Evolutionary conservation across 1,140 invertebrate genomes (phyloP), one percentile per base, ranked within the genome.

Genomic region (Hylaeus volcanicus): DNA sequence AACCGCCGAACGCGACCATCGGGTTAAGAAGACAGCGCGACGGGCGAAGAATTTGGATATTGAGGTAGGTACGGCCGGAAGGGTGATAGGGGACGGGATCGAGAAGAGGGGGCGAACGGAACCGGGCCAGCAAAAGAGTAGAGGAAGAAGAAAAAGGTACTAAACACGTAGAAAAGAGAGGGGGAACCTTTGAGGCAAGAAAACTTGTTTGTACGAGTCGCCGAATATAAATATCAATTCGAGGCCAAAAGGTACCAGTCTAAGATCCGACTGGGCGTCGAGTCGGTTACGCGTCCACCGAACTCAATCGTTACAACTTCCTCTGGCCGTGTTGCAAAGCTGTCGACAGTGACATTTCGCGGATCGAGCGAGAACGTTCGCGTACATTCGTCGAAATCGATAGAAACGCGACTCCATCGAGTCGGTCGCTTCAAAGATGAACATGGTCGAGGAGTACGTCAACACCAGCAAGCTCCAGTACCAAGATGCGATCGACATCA

Each of bases 381-480:
- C 26, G 26, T 26, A 45, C 3, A 45, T 3, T 11, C 5, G 51
- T 11, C 51, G 51, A 9, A 9, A 51, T 51, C 51, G 51, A 51
- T 51, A 51, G 6, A 51, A 51, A 51, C 51, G 51, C 51, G 51
- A 5, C 5, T 5, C 43, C 43, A 5, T 45, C 43, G 56, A 45
- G 9, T 14, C 56, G 39, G n/a, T 26, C 1, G 48, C 12, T 26
- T 43, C 1, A 0, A 71, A 73, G 56, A 96, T 97, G 96, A 93
- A 96, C 74, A 91, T 94, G 88, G 94, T 95, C 0, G 90, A 95
- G 69, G 89, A 96, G 43, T 97, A 97, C 88, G 92, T 94, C 9
- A 92, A 94, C 78, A 94, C 95, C 43, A 96, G 96, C 86, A 94
- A 92, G 39, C 87, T 97, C 37, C 97, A 97, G 88, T 94, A 94